Evolutionary conservation across 2,113 vertebrate genomes (phyloP), one percentile per base, ranked within the genome.

Genomic region (Callionymus lyra): DNA sequence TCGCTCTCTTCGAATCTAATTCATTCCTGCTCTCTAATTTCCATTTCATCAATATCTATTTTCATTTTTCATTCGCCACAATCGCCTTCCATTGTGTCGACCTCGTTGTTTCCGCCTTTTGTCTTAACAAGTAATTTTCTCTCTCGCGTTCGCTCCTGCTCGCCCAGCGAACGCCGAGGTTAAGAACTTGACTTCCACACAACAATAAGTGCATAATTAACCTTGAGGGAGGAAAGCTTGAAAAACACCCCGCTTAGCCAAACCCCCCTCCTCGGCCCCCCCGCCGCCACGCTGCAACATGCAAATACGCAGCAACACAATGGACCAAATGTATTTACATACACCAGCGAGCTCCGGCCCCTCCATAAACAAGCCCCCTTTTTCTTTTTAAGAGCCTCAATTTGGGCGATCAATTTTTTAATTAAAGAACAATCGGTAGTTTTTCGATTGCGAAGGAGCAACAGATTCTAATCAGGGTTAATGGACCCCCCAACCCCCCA

Each of bases 191-290:
- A 68, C 56, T 65, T 76, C 65, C 68, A 67, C 50, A 63, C 46
- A 57, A 73, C 58, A 76, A 72, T 73, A 70, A 64, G 52, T 45
- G 60, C 60, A 59, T 74, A 67, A 72, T 76, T 71, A 74, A 77
- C 70, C 53, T 69, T 69, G 40, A 41, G 42, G 65, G 54, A 63
- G 45, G 45, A 48, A 45, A 53, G 40, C 27, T 45, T 63, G 39
- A 43, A 46, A 27, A 58, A 50, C 46, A n/a, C 15, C 21, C 52
- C 8, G 21, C 21, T 27, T 27, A 27, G 21, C 21, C 8, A 8
- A 5, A 8, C 4, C 21, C 21, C 21, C 21, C 16, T 15, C 47
- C 13, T 18, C 15, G 17, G 3, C 4, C 33, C 17, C 15, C 19
- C 12, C 5, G 12, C 18, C 6, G 5, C 8, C 4, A 36, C 44